Base-by-base conservation (phyloP, 2,888 invertebrate genomes). In the Plemyria rubiginata region DNA sequence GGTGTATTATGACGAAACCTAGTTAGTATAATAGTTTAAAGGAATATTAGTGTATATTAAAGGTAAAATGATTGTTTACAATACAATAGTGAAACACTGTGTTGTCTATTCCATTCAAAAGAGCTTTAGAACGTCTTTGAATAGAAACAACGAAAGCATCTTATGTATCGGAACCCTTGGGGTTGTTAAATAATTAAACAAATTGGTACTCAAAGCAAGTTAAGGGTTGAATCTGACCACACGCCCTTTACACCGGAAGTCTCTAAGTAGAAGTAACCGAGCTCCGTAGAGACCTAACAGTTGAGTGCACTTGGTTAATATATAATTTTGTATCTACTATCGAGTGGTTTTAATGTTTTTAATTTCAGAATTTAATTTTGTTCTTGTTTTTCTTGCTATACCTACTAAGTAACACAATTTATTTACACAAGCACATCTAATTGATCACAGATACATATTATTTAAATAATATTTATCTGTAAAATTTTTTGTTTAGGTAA, bases 181-280 rank as follows among this genome's bases (percentile, higher is more conserved):
- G 80, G 76, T 75, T 81, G 79, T 77, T 90, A 85, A 90, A 90
- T 91, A 81, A 90, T 90, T 90, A 88, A 88, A 88, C 84, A 84
- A 88, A 88, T 88, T 86, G 86, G 86, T 86, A 86, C 85, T 82
- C 78, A 79, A 82, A 85, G 86, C 82, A 84, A 84, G 85, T 86
- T 86, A 80, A 84, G 84, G 84, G 84, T 75, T 78, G 76, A 77
- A 74, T 80, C 85, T 90, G 90, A 89, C 91, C 90, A 88, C 90
- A 89, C 77, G 85, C 87, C 88, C 87, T 87, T 86, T 86, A 73
- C 77, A 75, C 72, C 85, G 88, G 88, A 89, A 87, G 87, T 86
- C 79, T 81, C 82, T 86, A 83, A 89, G 88, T 84, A 85, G 82
- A 82, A 75, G 75, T 82, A 82, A 82, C 78, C 77, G 76, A 74